Conservation (phyloP, 2,113 vertebrate genomes). For the Sminthopsis crassicaudata region DNA sequence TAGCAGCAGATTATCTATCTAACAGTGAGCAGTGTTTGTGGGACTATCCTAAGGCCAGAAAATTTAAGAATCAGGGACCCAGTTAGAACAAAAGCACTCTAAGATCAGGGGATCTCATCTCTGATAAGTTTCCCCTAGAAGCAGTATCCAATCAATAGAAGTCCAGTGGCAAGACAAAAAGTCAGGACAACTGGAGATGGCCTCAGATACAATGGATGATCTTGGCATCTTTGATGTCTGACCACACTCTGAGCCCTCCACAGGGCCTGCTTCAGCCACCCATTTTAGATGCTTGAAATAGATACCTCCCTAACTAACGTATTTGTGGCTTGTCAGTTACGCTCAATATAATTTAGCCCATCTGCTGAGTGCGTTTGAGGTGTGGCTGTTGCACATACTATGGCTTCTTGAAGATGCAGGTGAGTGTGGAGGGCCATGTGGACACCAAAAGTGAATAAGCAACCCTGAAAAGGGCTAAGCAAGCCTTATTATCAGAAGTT, state of each 20-base stretch:
- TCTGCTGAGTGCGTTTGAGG: not conserved
- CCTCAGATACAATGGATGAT: not conserved
- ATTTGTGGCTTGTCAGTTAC: too few species aligned
- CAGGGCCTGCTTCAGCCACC: not conserved
- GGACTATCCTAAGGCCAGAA: too few species aligned
- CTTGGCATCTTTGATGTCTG: not conserved
- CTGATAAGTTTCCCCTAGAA: too few species aligned
- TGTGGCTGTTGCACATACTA: not conserved
- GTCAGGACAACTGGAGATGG: not conserved
- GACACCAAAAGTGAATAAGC: not conserved
- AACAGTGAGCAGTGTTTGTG: too few species aligned
- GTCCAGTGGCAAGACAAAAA: not conserved
- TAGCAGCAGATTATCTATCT: too few species aligned
- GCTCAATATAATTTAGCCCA: not conserved
- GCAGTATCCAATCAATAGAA: not conserved
- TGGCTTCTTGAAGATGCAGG: not conserved
- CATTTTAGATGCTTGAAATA: not conserved
- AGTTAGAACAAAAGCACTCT: too few species aligned
- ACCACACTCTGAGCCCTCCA: not conserved
- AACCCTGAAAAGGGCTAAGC: not conserved
- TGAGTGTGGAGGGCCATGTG: too few species aligned
- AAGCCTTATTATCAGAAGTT: not conserved
- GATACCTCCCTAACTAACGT: not conserved
- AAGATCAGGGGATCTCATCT: too few species aligned
- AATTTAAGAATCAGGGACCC: too few species aligned